Conservation (phyloP, 2,797 vertebrate species). For the Centropyge bicolor region DNA sequence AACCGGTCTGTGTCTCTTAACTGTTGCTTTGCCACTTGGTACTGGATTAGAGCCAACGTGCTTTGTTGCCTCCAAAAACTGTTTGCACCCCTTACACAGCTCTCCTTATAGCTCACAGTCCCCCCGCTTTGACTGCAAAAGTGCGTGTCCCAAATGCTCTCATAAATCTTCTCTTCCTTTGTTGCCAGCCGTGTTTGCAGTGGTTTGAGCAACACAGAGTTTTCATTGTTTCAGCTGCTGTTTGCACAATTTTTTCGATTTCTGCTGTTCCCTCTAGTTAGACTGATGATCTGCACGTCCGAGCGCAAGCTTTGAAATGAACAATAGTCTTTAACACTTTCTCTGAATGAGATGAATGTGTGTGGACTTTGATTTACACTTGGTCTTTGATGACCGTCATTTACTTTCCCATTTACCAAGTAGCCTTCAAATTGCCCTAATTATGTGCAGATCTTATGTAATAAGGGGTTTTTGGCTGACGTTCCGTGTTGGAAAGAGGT, state of each 20-base stretch:
- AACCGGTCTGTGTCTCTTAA: constrained; percentile 35
- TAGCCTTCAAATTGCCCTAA: constrained; percentile 75
- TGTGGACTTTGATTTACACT: constrained; percentile 72
- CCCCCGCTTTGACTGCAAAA: constrained; percentile 48
- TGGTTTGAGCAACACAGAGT: constrained; percentile 70
- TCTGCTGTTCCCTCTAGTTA: constrained; percentile 62
- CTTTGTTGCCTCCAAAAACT: constrained; percentile 51
- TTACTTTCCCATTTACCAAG: constrained; percentile 73
- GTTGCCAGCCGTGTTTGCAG: constrained; percentile 66
- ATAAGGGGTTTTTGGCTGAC: constrained; percentile 69
- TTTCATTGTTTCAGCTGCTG: constrained; percentile 75
- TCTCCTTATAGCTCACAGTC: constrained; percentile 28
- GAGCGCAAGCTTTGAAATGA: constrained; percentile 56
- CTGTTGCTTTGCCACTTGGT: constrained; percentile 46
- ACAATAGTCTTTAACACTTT: constrained; percentile 48
- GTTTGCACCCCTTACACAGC: constrained; percentile 20
- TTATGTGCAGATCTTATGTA: constrained; percentile 71
- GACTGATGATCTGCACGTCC: constrained; percentile 66
- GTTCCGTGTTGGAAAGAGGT: constrained; percentile 59
- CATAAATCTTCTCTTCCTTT: constrained; percentile 68
- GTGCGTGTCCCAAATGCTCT: constrained; percentile 47
- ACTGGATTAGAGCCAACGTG: constrained; percentile 49
- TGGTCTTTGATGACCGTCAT: constrained; percentile 63
- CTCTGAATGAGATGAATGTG: constrained; percentile 69
- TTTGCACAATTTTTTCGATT: constrained; percentile 64